phyloP scores from a whole-genome alignment of 2,113 vertebrate genomes.

The Megalops atlanticus region DNA sequence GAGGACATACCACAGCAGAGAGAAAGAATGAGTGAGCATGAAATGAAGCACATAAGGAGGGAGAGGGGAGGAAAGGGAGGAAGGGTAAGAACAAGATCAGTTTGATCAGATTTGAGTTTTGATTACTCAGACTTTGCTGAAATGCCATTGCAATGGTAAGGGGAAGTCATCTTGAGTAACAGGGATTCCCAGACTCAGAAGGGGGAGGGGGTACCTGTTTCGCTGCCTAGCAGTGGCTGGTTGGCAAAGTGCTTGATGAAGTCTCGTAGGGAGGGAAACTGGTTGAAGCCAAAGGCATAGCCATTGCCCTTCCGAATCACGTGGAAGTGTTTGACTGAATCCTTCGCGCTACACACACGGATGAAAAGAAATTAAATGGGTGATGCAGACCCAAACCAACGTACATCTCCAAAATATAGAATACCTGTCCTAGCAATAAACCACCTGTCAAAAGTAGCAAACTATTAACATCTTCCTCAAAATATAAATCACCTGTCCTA shows the following conservation, averaged over 20 bases:
- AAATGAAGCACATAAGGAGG: too few relatives aligned
- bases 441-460: not conserved
- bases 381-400: not conserved
- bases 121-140: too few relatives aligned
- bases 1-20: too few relatives aligned
- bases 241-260: constrained; percentile 92
- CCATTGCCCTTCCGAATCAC: constrained; percentile 71
- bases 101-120: too few relatives aligned
- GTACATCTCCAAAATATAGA: not conserved
- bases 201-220: constrained; percentile 86
- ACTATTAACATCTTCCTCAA: too few relatives aligned
- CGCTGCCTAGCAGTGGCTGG: constrained; percentile 91
- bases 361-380: constrained; percentile 4
- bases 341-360: constrained; percentile 80
- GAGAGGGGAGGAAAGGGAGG: too few relatives aligned
- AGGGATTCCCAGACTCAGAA: too few relatives aligned
- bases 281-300: constrained; percentile 91
- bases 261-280: constrained; percentile 81
- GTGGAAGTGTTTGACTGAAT: constrained; percentile 96
- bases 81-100: too few relatives aligned
- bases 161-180: too few relatives aligned
- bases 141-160: too few relatives aligned
- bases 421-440: not conserved
- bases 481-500: not conserved
- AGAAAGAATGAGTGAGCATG: too few relatives aligned